A percentile compares a stretch with the other conserved stretches of the same genome.
Conservation (phyloP, 2,888 invertebrate species). For the Cyaniris semiargus region DNA sequence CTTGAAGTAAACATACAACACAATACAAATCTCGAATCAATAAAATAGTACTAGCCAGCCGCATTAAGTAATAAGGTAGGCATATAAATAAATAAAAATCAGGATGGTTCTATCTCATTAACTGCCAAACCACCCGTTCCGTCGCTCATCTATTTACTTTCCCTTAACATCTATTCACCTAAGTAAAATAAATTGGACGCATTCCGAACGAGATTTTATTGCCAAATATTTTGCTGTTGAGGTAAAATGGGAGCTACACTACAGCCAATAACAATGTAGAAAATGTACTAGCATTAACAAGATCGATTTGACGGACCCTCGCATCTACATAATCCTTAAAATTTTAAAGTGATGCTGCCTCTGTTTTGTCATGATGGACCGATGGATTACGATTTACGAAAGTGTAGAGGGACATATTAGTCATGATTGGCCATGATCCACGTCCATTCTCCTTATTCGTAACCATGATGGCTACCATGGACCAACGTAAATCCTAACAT, state of each 20-base stretch:
- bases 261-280: background rate
- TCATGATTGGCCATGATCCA: too few relatives aligned
- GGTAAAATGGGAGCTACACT: background rate
- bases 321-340: background rate
- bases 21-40: too few relatives aligned
- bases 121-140: slow-evolving; percentile 2
- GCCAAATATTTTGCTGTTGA: background rate
- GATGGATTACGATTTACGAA: background rate
- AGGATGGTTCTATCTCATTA: slow-evolving; percentile 3
- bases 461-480: too few relatives aligned
- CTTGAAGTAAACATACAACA: too few relatives aligned
- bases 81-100: background rate
- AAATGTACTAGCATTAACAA: background rate
- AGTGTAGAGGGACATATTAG: background rate
- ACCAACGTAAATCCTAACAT: too few relatives aligned
- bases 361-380: too few relatives aligned
- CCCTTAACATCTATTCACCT: slow-evolving; percentile 9
- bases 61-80: background rate
- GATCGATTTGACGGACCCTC: background rate
- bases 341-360: background rate
- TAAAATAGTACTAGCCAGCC: background rate
- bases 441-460: too few relatives aligned
- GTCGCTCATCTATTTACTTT: background rate
- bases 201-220: slow-evolving; percentile 1
- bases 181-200: slow-evolving; percentile 5